Percentiles rank a stretch among this genome's conserved stretches.
Evolutionary conservation across 2,888 invertebrate species (phyloP).

Genomic region (Priocnemis perturbator): DNA sequence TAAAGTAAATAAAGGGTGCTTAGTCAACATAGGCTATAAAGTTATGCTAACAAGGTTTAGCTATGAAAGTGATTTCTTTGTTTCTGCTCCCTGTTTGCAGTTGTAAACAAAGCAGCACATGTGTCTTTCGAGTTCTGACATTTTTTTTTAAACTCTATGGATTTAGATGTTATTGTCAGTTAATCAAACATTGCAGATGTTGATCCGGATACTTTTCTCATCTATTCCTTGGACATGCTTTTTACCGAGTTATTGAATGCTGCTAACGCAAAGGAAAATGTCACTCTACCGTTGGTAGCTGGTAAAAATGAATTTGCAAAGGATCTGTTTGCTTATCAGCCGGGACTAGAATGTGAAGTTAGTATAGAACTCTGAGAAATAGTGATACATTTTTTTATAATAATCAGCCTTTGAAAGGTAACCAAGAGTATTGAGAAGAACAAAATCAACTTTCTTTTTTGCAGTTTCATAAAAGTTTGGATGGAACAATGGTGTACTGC

Average conservation of each 20-base stretch:
- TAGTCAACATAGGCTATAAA: too few species aligned
- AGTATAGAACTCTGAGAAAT: constrained; percentile 32
- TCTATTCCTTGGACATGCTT: constrained; percentile 70
- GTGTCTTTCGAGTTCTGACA: too few species aligned
- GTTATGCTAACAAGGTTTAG: too few species aligned
- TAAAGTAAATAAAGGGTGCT: too few species aligned
- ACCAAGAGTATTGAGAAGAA: neutral
- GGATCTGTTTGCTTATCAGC: constrained; percentile 67
- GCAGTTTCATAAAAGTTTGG: constrained; percentile 56
- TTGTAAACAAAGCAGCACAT: too few species aligned
- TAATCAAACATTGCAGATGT: constrained; percentile 12
- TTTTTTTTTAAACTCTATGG: too few species aligned
- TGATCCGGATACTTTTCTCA: constrained; percentile 17
- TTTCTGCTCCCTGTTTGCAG: too few species aligned
- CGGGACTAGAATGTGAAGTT: constrained; percentile 72
- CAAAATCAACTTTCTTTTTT: constrained; percentile 13
- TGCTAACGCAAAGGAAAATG: neutral
- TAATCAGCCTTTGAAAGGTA: neutral
- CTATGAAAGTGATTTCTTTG: too few species aligned
- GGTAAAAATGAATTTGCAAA: constrained; percentile 70
- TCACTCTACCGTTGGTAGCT: constrained; percentile 39
- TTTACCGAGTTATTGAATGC: constrained; percentile 66
- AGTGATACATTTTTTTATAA: neutral
- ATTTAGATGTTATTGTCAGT: too few species aligned
- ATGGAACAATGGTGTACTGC: constrained; percentile 55